phyloP scores from a whole-genome alignment of 2,113 vertebrate species.

The Anoplopoma fimbria region DNA sequence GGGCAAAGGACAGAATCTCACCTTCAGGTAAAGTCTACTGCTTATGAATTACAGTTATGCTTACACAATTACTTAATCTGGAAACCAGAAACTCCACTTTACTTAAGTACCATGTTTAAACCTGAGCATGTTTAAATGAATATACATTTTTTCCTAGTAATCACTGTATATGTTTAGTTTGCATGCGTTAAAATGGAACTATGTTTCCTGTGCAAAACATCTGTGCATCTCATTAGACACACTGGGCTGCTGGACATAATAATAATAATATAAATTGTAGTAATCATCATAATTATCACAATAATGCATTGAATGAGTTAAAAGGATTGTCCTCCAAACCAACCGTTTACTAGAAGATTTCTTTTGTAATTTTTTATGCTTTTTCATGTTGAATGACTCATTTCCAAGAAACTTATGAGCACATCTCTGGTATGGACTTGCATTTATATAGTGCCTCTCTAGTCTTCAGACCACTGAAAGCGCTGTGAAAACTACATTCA shows the following conservation, averaged over 20 bases:
- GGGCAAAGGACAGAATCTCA: constrained; percentile 3
- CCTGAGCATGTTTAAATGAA: background rate
- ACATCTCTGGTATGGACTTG: background rate
- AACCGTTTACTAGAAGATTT: too few species aligned
- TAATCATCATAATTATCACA: background rate
- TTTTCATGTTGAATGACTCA: too few species aligned
- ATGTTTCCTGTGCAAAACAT: background rate
- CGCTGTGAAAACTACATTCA: background rate
- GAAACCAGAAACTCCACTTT: background rate
- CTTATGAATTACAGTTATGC: background rate
- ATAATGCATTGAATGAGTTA: background rate
- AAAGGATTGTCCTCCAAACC: background rate
- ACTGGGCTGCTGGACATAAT: background rate
- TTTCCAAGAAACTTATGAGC: too few species aligned
- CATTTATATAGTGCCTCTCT: background rate
- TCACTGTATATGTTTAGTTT: background rate
- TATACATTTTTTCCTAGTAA: background rate
- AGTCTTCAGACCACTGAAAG: background rate
- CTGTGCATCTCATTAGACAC: background rate
- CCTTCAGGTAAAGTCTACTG: constrained; percentile 43
- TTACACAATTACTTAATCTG: background rate
- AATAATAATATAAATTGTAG: background rate
- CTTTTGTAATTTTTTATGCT: too few species aligned
- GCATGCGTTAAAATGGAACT: background rate
- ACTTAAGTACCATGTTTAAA: background rate